Percentiles rank a stretch among this genome's conserved stretches.
Evolutionary conservation across 1,140 invertebrate species (phyloP).

Genomic region (Ceratina japonica): DNA sequence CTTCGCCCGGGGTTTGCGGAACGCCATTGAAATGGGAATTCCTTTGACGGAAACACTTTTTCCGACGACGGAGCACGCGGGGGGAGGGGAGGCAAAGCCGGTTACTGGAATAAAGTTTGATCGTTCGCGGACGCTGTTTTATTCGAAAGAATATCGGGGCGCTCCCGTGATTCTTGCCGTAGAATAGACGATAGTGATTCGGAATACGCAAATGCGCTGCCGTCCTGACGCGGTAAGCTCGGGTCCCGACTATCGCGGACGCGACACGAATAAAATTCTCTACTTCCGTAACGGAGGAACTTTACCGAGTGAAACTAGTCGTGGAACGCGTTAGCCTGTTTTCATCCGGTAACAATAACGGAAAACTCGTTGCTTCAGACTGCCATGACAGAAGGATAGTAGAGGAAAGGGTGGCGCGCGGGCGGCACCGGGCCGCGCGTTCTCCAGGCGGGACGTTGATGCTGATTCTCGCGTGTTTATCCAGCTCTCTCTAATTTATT

Average conservation of each 20-base stretch:
- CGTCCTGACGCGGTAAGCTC: not conserved
- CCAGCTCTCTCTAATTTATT: constrained; percentile 70
- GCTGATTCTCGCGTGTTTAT: constrained; percentile 69
- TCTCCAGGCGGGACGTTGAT: constrained; percentile 51
- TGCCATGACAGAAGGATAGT: constrained; percentile 37
- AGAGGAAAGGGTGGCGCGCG: not conserved
- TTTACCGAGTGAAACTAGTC: constrained; percentile 18
- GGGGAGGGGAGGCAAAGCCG: too few species aligned
- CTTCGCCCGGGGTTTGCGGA: not conserved
- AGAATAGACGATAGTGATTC: too few species aligned
- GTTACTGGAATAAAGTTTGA: too few species aligned
- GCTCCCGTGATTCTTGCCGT: not conserved
- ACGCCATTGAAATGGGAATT: not conserved
- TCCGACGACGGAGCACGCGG: too few species aligned
- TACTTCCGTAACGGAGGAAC: not conserved
- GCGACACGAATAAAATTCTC: constrained; percentile 29
- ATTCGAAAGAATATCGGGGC: not conserved
- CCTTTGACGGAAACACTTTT: too few species aligned
- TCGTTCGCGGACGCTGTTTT: not conserved
- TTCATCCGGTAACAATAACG: constrained; percentile 52
- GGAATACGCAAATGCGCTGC: not conserved
- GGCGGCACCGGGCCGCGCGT: constrained; percentile 3
- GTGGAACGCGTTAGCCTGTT: constrained; percentile 44
- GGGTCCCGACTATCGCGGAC: not conserved
- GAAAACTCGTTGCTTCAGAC: constrained; percentile 47